A percentile compares a stretch with the other conserved stretches of the same genome.
These are phyloP conservation scores for Neotoxoptera formosana DNA, from an alignment of 1,140 invertebrate species.

Conservation along the genomic window DNA sequence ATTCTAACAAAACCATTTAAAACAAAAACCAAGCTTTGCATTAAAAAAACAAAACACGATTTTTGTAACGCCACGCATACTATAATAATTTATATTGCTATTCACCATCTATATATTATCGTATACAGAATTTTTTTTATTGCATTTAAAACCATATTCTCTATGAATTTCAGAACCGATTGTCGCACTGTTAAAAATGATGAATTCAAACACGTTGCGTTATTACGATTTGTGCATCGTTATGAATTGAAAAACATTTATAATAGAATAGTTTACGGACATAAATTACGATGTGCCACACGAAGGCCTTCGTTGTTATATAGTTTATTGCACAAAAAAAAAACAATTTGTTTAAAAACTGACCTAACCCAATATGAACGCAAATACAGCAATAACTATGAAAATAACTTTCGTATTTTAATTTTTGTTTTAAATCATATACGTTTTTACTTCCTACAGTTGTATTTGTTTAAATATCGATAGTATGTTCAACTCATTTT, in stretches of 20 bases:
- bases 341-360: conserved; percentile 13
- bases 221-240: not conserved
- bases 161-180: not conserved
- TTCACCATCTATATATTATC: not conserved
- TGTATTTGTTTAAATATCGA: not conserved
- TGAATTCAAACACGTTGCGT: not conserved
- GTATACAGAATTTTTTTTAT: not conserved
- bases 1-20: not conserved
- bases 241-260: conserved; percentile 18
- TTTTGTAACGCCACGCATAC: not conserved
- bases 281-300: conserved; percentile 1
- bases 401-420: not conserved
- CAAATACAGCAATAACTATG: not conserved
- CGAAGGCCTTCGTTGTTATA: not conserved
- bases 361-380: not conserved
- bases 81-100: not conserved
- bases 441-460: not conserved
- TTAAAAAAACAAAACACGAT: not conserved
- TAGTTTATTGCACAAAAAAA: not conserved
- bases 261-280: not conserved
- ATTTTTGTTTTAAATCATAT: not conserved
- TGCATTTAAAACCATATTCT: not conserved
- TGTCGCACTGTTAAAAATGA: not conserved
- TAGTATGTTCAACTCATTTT: not conserved
- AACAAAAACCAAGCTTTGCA: not conserved